Conservation (phyloP, 2,113 vertebrate genomes). For the Sinocyclocheilus anshuiensis region DNA sequence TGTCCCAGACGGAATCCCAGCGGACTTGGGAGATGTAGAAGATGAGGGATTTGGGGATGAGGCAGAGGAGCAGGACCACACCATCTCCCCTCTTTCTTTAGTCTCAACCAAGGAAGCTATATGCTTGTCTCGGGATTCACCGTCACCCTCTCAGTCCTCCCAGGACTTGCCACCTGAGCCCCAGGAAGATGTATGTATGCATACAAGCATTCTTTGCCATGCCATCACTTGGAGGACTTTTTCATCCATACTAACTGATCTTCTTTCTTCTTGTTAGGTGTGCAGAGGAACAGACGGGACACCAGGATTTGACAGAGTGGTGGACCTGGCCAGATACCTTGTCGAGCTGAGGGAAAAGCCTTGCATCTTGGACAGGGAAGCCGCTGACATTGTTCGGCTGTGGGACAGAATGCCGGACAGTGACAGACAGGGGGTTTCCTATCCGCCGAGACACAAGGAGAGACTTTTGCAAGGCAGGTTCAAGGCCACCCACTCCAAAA, state of each 20-base stretch:
- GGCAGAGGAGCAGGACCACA: neutral
- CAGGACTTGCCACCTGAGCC: neutral
- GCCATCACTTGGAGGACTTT: neutral
- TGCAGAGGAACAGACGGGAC: neutral
- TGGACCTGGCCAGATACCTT: constrained; percentile 17
- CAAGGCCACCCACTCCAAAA: neutral
- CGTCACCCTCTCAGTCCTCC: neutral
- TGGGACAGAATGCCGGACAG: neutral
- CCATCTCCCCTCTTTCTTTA: neutral
- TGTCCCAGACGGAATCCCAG: neutral
- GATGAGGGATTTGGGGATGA: neutral
- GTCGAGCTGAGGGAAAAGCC: neutral
- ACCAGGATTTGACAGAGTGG: neutral
- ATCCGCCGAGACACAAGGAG: constrained; percentile 1
- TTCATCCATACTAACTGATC: neutral
- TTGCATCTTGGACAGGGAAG: neutral
- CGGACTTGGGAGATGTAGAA: neutral
- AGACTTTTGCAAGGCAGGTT: neutral
- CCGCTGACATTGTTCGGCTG: neutral
- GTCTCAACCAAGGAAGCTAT: neutral
- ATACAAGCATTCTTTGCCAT: constrained; percentile 3
- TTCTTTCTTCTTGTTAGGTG: neutral
- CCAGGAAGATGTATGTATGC: neutral
- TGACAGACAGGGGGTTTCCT: neutral
- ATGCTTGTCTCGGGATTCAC: neutral